These are phyloP conservation scores for Rhagophthalmus giganteus DNA, from an alignment of 2,888 invertebrate genomes.

Conservation along the genomic window DNA sequence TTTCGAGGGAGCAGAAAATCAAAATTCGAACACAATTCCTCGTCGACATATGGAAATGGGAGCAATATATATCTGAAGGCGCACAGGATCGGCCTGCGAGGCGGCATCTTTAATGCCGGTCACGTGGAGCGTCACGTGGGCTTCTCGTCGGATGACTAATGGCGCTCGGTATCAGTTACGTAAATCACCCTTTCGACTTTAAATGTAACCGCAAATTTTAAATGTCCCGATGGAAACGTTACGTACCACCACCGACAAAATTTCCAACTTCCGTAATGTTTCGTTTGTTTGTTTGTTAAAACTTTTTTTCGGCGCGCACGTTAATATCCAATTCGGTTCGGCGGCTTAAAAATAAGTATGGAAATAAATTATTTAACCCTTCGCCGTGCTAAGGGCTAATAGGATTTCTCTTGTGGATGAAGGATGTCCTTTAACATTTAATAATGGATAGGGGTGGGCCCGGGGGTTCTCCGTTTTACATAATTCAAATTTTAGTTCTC, in stretches of 20 bases:
- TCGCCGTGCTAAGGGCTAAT: not conserved
- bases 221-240: not conserved
- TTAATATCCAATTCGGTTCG: too few species aligned
- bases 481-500: not conserved
- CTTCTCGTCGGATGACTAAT: conserved; percentile 33
- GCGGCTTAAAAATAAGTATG: not conserved
- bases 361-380: not conserved
- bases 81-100: conserved; percentile 24
- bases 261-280: not conserved
- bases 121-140: conserved; percentile 34
- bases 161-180: conserved; percentile 30
- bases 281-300: not conserved
- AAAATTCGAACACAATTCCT: conserved; percentile 31
- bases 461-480: not conserved
- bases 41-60: conserved; percentile 35
- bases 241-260: too few species aligned
- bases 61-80: conserved; percentile 32
- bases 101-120: conserved; percentile 25
- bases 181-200: conserved; percentile 27
- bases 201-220: conserved; percentile 3
- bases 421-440: not conserved
- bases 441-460: not conserved
- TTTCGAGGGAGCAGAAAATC: conserved; percentile 30
- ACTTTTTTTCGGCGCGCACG: not conserved
- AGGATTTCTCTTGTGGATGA: not conserved